Conservation (phyloP, 1,140 invertebrate species). For the Drosophila willistoni region DNA sequence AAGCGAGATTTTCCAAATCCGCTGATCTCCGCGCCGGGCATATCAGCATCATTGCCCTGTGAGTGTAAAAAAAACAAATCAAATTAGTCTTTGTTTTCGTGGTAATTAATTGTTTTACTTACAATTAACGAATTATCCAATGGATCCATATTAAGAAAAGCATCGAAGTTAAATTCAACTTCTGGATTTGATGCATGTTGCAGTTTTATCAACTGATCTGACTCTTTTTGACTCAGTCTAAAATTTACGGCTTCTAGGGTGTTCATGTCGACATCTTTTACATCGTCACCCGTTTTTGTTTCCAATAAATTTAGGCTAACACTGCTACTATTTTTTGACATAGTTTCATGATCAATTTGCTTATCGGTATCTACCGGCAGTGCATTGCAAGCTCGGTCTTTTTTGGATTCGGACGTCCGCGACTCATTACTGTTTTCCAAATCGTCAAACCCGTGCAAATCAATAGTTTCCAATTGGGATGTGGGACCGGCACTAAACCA, state of each 20-base stretch:
- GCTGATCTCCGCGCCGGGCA: constrained; percentile 25
- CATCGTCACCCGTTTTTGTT: not conserved
- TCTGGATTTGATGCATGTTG: constrained; percentile 31
- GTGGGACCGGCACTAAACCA: constrained; percentile 94
- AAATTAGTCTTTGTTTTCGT: not conserved
- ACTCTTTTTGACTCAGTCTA: not conserved
- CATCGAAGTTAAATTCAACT: constrained; percentile 85
- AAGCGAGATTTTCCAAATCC: constrained; percentile 58
- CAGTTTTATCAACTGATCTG: not conserved
- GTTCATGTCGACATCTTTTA: constrained; percentile 12
- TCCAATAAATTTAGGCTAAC: constrained; percentile 41
- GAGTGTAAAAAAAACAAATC: not conserved
- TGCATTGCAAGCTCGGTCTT: not conserved
- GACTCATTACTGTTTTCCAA: constrained; percentile 83
- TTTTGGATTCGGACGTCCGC: constrained; percentile 2
- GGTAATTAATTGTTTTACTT: constrained; percentile 50
- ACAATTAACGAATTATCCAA: constrained; percentile 86
- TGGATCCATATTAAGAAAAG: constrained; percentile 88
- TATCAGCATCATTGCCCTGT: constrained; percentile 37
- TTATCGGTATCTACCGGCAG: constrained; percentile 81
- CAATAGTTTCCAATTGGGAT: constrained; percentile 96
- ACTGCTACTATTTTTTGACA: constrained; percentile 42
- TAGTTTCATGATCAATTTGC: not conserved
- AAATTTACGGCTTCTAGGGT: not conserved
- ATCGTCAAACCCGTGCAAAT: constrained; percentile 95